Percentiles rank a stretch among this genome's conserved stretches.
Evolutionary conservation across 2,113 vertebrate genomes (phyloP).

Genomic region (Dermatemys mawii): DNA sequence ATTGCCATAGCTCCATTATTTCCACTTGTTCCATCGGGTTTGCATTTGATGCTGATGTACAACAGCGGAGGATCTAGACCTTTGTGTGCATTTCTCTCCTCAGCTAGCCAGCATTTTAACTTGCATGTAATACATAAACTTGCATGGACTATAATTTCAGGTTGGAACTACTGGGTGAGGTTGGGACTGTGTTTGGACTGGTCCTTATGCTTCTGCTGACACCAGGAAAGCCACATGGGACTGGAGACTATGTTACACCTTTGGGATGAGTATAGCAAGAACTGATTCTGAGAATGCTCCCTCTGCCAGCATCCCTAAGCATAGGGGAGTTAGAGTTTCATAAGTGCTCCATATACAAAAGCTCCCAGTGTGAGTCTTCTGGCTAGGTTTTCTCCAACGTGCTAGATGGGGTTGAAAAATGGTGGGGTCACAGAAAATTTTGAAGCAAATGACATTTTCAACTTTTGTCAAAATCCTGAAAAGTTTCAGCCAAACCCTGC

Average conservation of each 20-base stretch:
- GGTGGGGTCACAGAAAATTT: neutral
- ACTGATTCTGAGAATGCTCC: neutral
- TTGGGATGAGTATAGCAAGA: neutral
- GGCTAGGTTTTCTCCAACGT: neutral
- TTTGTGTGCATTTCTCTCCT: conserved; percentile 71
- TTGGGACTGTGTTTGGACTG: neutral
- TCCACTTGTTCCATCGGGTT: conserved; percentile 53
- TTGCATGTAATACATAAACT: conserved; percentile 59
- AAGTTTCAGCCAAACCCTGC: neutral
- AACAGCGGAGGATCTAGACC: conserved; percentile 62
- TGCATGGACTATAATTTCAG: conserved; percentile 60
- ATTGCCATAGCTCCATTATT: conserved; percentile 39
- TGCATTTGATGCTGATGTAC: conserved; percentile 45
- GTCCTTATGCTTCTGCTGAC: neutral
- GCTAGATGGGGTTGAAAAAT: neutral
- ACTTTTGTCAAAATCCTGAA: neutral
- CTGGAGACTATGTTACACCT: neutral
- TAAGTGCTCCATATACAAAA: neutral
- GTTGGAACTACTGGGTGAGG: conserved; percentile 18
- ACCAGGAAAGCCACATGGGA: neutral
- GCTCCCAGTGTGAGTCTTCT: neutral
- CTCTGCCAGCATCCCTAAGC: neutral
- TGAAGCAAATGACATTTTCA: neutral
- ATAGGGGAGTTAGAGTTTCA: neutral
- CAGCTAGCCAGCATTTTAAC: conserved; percentile 70